Conservation (phyloP, 2,888 invertebrate genomes). For the Netelia virgata region DNA sequence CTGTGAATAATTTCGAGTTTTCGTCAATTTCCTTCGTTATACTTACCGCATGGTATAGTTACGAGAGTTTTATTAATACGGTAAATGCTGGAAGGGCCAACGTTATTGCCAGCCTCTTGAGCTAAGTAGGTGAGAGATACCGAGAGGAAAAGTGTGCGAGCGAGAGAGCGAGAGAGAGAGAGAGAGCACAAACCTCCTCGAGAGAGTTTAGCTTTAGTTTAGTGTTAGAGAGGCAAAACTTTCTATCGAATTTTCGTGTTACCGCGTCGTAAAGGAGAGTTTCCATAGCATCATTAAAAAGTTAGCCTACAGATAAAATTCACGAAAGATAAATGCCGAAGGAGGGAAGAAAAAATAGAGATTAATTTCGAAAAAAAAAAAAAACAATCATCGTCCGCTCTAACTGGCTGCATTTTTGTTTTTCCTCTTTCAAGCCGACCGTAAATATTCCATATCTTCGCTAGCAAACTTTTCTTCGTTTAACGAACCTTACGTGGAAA, state of each 20-base stretch:
- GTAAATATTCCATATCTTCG: conserved; percentile 65
- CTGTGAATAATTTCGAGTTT: conserved; percentile 9
- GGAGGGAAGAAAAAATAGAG: neutral
- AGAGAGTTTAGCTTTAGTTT: conserved; percentile 51
- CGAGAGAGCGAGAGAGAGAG: conserved; percentile 31
- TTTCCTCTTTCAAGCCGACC: conserved; percentile 39
- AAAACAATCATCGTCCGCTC: neutral
- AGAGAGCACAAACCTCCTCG: neutral
- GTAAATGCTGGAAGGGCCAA: conserved; percentile 3
- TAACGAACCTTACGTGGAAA: conserved; percentile 69
- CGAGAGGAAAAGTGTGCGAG: conserved; percentile 9
- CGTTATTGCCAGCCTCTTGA: conserved; percentile 40
- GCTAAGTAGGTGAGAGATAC: conserved; percentile 34
- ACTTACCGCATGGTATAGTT: neutral
- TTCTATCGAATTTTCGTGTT: conserved; percentile 55
- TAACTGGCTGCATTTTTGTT: conserved; percentile 18
- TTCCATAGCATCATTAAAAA: conserved; percentile 66
- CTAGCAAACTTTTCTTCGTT: conserved; percentile 58
- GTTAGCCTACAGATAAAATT: conserved; percentile 55
- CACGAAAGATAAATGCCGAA: conserved; percentile 46
- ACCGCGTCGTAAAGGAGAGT: conserved; percentile 25
- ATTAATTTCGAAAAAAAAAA: conserved; percentile 39
- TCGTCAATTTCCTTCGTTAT: conserved; percentile 35
- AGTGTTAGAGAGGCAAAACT: conserved; percentile 47
- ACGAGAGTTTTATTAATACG: conserved; percentile 40